Conservation (phyloP, 2,113 vertebrate species). For the Dasyprocta punctata region DNA sequence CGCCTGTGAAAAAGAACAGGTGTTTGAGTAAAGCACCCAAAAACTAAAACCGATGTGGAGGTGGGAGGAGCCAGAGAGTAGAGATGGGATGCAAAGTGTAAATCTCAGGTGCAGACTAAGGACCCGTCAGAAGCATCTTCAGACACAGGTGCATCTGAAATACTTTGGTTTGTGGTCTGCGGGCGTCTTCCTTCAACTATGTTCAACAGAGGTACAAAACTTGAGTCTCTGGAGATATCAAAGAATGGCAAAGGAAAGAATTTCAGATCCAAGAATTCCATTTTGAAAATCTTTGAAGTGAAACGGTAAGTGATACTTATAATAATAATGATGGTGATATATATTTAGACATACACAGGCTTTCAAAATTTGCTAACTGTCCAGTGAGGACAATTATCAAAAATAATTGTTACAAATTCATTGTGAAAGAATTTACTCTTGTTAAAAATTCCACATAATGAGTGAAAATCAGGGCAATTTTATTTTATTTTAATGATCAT, state of each 20-base stretch:
- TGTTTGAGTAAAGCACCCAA: background rate
- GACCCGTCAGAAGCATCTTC: too few species aligned
- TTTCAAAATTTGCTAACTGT: background rate
- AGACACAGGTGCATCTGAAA: background rate
- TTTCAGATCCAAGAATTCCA: background rate
- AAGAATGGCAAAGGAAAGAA: background rate
- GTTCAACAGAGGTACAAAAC: background rate
- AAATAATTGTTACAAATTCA: background rate
- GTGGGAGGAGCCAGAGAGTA: background rate
- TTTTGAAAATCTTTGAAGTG: background rate
- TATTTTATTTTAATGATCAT: background rate
- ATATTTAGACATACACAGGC: background rate
- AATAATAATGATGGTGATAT: background rate
- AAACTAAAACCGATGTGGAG: background rate
- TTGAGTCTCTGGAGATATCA: background rate
- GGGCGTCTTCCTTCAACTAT: background rate
- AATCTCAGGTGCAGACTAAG: too few species aligned
- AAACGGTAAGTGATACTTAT: background rate
- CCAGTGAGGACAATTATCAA: background rate
- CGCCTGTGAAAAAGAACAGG: background rate
- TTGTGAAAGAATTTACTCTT: background rate
- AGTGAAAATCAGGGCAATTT: background rate
- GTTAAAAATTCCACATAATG: background rate
- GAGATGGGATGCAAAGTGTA: too few species aligned
- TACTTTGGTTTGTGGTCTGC: background rate